Conservation (phyloP, 2,888 invertebrate genomes). For the Osmoderma eremita region DNA sequence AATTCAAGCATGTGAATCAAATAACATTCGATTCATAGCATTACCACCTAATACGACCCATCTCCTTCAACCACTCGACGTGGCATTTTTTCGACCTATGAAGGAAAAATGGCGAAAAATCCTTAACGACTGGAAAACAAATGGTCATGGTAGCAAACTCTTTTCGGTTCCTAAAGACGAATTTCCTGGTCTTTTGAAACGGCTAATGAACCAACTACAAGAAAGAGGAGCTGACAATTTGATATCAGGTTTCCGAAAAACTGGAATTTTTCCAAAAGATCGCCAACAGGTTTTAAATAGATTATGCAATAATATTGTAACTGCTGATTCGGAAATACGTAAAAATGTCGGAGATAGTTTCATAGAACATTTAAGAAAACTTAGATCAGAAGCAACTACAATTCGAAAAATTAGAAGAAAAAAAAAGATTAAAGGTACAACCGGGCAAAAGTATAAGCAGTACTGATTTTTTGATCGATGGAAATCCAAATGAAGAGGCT, state of each 20-base stretch:
- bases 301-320: neutral
- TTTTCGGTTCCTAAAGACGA: neutral
- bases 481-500: too few species aligned
- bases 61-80: too few species aligned
- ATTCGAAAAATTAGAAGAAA: neutral
- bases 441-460: neutral
- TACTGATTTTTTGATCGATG: neutral
- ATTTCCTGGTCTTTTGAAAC: neutral
- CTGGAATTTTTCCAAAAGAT: neutral
- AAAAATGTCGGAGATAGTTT: neutral
- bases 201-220: neutral
- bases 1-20: neutral
- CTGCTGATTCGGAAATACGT: neutral
- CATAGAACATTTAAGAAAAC: neutral
- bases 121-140: neutral
- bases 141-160: neutral
- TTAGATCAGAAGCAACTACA: neutral
- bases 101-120: neutral
- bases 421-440: neutral
- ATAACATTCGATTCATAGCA: neutral
- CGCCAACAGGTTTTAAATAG: neutral
- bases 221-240: neutral
- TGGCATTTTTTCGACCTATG: neutral
- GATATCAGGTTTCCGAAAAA: neutral
- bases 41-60: neutral